These are phyloP conservation scores for Eurois occulta DNA, from an alignment of 2,888 invertebrate species.

Conservation along the genomic window DNA sequence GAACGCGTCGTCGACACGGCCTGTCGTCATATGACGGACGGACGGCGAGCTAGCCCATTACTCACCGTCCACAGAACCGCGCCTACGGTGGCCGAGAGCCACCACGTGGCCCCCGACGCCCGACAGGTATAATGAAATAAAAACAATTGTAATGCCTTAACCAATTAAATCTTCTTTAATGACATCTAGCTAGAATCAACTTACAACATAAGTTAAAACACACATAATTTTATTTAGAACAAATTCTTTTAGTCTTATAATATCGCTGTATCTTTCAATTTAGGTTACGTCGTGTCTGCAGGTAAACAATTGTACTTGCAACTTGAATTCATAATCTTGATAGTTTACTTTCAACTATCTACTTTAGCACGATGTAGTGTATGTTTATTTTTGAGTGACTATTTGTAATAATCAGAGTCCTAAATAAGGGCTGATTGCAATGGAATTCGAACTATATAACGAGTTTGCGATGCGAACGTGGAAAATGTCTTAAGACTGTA, in stretches of 20 bases:
- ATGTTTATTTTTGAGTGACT: slow-evolving; percentile 6
- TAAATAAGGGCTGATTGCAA: neutral
- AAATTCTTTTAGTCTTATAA: slow-evolving; percentile 43
- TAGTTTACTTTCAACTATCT: neutral
- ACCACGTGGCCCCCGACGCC: too few relatives aligned
- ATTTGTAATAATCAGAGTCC: neutral
- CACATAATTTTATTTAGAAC: slow-evolving; percentile 51
- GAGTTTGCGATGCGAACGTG: neutral
- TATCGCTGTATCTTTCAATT: slow-evolving; percentile 53
- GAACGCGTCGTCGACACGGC: too few relatives aligned
- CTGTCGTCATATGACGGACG: too few relatives aligned
- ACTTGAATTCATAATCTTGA: slow-evolving; percentile 10
- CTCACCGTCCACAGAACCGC: too few relatives aligned
- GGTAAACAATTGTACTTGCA: neutral
- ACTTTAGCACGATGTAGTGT: neutral
- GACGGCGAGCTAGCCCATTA: too few relatives aligned
- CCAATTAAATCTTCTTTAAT: slow-evolving; percentile 58
- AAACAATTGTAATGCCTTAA: slow-evolving; percentile 36
- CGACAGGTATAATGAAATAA: slow-evolving; percentile 4
- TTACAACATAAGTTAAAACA: slow-evolving; percentile 40
- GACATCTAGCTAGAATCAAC: slow-evolving; percentile 54
- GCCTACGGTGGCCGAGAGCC: too few relatives aligned
- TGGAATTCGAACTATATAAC: neutral
- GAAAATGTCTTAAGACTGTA: slow-evolving; percentile 5
- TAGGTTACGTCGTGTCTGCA: neutral